Evolutionary conservation across 1,140 invertebrate species (phyloP), one percentile per base, ranked within the genome.

Genomic region (Orchestia grillus): DNA sequence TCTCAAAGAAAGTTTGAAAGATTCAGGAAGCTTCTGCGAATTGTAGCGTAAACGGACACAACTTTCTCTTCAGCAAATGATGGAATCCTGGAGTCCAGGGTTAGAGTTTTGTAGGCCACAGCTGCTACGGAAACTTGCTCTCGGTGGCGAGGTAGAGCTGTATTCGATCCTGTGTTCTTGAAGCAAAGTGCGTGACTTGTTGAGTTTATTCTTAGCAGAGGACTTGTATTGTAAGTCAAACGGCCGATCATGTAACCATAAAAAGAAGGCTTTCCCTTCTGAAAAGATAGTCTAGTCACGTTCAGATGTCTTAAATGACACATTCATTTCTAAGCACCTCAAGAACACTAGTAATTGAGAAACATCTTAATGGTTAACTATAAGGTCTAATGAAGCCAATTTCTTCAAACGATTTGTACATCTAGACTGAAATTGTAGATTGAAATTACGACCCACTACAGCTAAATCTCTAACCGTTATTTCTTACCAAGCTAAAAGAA

Each of bases 101-200:
- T 77, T 77, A 77, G 62, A 77, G 15, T 23, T 77, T 77, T 77
- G 62, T 77, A 77, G 62, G 62, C 62, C 62, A 77, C 62, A 77
- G 62, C 62, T 77, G 62, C 62, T 77, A 77, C 62, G 62, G 62
- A 77, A 77, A 77, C 62, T 77, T 77, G 62, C 62, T 77, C 62
- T 77, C 62, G 28, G 47, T 36, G 62, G 62, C 62, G 62, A 77
- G 11, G 15, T 77, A 77, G 62, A 23, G 62, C 36, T 15, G 11
- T 28, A 3, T 36, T 77, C 62, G 28, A 36, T 77, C 28, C 62
- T 23, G 62, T 77, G 62, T 77, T 77, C 62, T 77, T 77, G 28
- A 77, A 77, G 62, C 62, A 28, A 15, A 8, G 62, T 77, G 62
- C 62, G 62, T 77, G 62, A 77, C 62, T 77, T 36, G 1, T 19